These are phyloP conservation scores for Rosalia funebris DNA, from an alignment of 2,888 invertebrate species.

Conservation along the genomic window DNA sequence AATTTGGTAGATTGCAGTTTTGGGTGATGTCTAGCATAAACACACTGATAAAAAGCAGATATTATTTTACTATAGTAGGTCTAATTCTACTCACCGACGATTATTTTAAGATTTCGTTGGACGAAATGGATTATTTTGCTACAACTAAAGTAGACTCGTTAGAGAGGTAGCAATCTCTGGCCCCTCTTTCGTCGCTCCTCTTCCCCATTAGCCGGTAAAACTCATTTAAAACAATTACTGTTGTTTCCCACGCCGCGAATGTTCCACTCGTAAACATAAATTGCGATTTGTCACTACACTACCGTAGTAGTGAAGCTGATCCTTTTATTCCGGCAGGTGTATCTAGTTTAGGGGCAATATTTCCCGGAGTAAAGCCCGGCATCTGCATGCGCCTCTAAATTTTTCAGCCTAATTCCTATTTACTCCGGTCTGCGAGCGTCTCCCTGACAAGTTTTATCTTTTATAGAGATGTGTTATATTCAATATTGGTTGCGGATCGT, in stretches of 20 bases:
- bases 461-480: conserved; percentile 57
- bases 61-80: no score
- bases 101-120: no score
- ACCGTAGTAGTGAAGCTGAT: conserved; percentile 39
- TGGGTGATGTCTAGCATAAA: no score
- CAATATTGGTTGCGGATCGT: conserved; percentile 57
- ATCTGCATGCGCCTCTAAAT: conserved; percentile 56
- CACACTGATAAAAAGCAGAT: no score
- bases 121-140: no score
- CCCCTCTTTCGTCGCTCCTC: no score
- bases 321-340: conserved; percentile 24
- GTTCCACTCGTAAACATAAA: conserved; percentile 49
- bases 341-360: conserved; percentile 48
- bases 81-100: no score
- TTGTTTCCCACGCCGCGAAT: conserved; percentile 44
- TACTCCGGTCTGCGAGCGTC: conserved; percentile 52
- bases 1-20: no score
- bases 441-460: conserved; percentile 58
- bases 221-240: conserved; percentile 43
- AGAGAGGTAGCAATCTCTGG: no score
- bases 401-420: conserved; percentile 58
- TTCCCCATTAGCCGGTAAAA: no score
- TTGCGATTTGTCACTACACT: conserved; percentile 48
- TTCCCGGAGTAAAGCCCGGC: conserved; percentile 55
- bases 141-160: no score